Conservation (phyloP, 2,113 vertebrate genomes). For the Anguilla rostrata region DNA sequence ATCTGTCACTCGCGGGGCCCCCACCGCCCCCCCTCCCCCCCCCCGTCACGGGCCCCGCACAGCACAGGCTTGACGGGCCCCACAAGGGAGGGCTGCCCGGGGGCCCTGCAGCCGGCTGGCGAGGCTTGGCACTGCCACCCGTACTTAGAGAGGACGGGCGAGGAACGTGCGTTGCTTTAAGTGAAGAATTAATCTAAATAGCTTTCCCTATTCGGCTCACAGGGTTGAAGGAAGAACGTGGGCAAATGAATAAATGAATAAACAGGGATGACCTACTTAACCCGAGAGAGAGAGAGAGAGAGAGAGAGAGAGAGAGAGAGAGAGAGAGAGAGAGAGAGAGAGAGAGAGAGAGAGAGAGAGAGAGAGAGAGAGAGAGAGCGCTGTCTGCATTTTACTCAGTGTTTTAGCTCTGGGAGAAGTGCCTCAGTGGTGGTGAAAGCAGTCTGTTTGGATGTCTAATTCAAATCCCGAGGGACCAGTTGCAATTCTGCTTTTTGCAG, state of each 20-base stretch:
- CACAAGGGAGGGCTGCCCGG: background rate
- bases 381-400: background rate
- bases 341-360: too few relatives aligned
- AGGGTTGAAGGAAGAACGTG: background rate
- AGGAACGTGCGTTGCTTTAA: background rate
- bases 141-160: too few relatives aligned
- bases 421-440: background rate
- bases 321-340: too few relatives aligned
- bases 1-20: constrained; percentile 37
- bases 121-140: background rate
- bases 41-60: background rate
- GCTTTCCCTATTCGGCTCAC: background rate
- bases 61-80: background rate
- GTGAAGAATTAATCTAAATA: background rate
- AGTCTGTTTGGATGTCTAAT: background rate
- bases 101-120: background rate
- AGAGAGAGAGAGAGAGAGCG: background rate
- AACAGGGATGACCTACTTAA: constrained; percentile 23
- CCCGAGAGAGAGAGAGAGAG: background rate
- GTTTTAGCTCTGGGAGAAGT: background rate
- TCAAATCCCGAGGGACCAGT: background rate
- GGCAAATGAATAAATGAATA: constrained; percentile 7
- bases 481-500: background rate
- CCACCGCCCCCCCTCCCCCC: too few relatives aligned
- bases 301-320: background rate